Evolutionary conservation across 1,140 invertebrate genomes (phyloP).

Genomic region (Drosophila kepulauana): DNA sequence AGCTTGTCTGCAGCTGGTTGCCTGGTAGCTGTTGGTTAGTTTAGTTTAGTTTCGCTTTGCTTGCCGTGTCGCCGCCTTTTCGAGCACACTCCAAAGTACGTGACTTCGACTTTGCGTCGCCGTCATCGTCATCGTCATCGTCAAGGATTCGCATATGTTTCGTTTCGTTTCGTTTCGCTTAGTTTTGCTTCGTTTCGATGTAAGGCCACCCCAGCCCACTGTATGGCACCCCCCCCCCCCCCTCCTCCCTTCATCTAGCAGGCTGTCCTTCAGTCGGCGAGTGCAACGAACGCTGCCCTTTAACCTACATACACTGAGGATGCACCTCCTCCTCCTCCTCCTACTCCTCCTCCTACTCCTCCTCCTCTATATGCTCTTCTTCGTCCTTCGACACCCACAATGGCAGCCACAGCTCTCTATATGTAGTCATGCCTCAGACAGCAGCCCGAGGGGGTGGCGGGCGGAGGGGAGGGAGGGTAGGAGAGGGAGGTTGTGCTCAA

Average conservation of each 20-base stretch:
- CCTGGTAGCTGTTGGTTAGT: not conserved
- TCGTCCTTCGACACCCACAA: too few species aligned
- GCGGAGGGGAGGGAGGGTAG: too few species aligned
- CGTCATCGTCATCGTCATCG: constrained; percentile 38
- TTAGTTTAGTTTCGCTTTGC: not conserved
- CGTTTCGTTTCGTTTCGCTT: constrained; percentile 19
- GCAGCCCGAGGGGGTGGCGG: too few species aligned
- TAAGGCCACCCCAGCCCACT: constrained; percentile 54
- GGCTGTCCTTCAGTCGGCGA: constrained; percentile 73
- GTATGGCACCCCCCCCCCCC: not conserved
- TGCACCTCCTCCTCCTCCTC: not conserved
- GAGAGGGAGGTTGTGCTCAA: not conserved
- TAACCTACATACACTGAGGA: constrained; percentile 68
- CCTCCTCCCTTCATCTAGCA: not conserved
- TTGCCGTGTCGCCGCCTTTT: constrained; percentile 44
- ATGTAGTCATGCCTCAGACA: too few species aligned
- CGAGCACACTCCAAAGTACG: constrained; percentile 63
- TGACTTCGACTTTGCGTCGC: constrained; percentile 60
- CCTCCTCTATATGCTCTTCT: too few species aligned
- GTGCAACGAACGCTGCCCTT: constrained; percentile 78
- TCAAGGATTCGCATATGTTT: constrained; percentile 45
- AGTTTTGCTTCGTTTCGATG: constrained; percentile 5
- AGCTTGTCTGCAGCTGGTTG: constrained; percentile 14
- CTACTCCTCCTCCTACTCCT: not conserved
- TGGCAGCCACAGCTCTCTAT: not conserved